Evolutionary conservation across 2,113 vertebrate species (phyloP), one percentile per base, ranked within the genome.

Genomic region (Lampris incognitus): DNA sequence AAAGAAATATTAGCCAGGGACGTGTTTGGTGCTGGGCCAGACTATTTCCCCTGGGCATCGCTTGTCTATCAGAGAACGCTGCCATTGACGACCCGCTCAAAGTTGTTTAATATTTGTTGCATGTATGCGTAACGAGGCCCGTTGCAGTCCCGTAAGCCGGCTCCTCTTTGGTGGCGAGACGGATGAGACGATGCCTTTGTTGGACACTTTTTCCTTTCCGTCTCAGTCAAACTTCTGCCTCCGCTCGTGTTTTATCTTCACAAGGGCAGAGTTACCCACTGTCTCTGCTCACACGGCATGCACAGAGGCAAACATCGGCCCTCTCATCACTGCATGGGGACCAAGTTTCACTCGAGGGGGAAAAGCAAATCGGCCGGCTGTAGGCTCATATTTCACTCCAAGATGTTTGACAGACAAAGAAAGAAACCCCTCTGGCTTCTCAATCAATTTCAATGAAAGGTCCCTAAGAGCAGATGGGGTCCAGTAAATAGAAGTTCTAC

Each of bases 91-190:
- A 13, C 13, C 0, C 51, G 49, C 42, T 63, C 10, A 74, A 3
- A 54, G 13, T 39, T 36, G 51, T 49, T 72, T 48, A 40, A 52
- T 66, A 66, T 4, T 7, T 62, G 39, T 39, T 44, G 9, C 39
- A 9, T 62, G 69, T 24, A 24, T 24, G 24, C 55, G 38, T 52
- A 49, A 66, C 44, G 57, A 60, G n/a, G 67, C 51, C 50, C 37
- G 24, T 69, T 78, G 60, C 48, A 49, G 66, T 76, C n/a, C 50
- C 56, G 54, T 69, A 66, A 73, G 69, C 72, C 55, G 39, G 36
- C 9, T n/a, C 39, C 5, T 38, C 49, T 63, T 59, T 38, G 50
- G 11, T 63, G 64, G 40, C 54, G 51, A 59, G 46, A 56, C 49
- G 55, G 49, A 78, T 50, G 37, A 69, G 57, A 74, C n/a, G 56